Evolutionary conservation across 2,888 invertebrate genomes (phyloP), one percentile per base, ranked within the genome.

Genomic region (Drosophila ustulata): DNA sequence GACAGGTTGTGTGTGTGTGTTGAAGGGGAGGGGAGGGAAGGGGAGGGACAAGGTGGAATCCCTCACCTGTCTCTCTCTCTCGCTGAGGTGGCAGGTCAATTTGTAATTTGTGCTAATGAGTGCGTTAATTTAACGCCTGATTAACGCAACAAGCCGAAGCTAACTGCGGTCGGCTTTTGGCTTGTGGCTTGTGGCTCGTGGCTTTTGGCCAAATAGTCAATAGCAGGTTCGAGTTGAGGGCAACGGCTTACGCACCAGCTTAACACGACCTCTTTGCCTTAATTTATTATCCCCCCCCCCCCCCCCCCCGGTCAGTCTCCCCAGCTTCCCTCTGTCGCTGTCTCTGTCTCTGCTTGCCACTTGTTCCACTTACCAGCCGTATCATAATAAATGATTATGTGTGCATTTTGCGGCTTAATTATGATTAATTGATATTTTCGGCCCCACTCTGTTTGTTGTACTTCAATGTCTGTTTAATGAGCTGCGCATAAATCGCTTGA

Each of bases 121-220:
- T 87, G 87, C 84, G 87, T 83, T 87, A 84, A 83, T 83, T 83
- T 86, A 83, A 83, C 80, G 83, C 87, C 82, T 83, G 83, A 83
- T 83, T 83, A 87, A 83, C 81, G 83, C 68, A 73, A 64, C 58
- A 68, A 52, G 18, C 18, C 62, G 63, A 8, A 45, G 66, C 37
- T 71, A 57, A 71, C 75, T 79, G 86, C 56, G 76, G 70, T 45
- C 75, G 69, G 64, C 46, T 64, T 73, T 57, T 25, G 65, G 65
- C 62, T 41, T 30, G 6, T 62, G 58, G 71, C 28, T 46, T 67
- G 23, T 43, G 57, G 64, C 23, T 39, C 37, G 23, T 55, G 67
- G 61, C 39, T 52, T 61, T 57, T 70, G 67, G 63, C 45, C 69
- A 72, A 72, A 64, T 71, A 59, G 72, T 72, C 72, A 72, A 75